A percentile compares a stretch with the other conserved stretches of the same genome.
Conservation (phyloP, 2,888 invertebrate genomes). For the Leptura quadrifasciata region DNA sequence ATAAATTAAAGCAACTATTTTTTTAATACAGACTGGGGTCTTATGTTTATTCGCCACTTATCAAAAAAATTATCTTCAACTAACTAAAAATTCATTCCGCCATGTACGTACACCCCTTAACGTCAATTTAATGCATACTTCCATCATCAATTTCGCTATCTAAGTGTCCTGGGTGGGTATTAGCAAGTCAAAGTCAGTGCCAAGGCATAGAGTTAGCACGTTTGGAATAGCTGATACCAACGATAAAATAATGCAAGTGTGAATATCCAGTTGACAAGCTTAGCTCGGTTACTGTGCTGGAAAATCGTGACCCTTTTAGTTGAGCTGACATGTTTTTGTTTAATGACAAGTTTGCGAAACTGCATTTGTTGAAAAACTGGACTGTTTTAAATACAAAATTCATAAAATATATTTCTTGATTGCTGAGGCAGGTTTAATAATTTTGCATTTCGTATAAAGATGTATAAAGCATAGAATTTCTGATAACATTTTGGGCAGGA, state of each 20-base stretch:
- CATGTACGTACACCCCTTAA: conserved; percentile 8
- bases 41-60: neutral
- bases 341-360: too few relatives aligned
- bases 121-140: conserved; percentile 1
- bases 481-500: too few relatives aligned
- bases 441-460: too few relatives aligned
- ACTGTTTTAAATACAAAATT: too few relatives aligned
- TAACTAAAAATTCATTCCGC: neutral
- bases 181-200: conserved; percentile 54
- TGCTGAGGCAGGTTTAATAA: too few relatives aligned
- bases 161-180: conserved; percentile 44
- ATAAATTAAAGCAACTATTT: too few relatives aligned
- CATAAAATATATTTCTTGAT: too few relatives aligned
- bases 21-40: too few relatives aligned
- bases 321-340: neutral
- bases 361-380: too few relatives aligned
- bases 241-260: conserved; percentile 55
- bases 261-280: conserved; percentile 30
- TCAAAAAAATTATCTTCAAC: neutral
- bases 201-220: conserved; percentile 47
- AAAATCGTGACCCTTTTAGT: conserved; percentile 22
- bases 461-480: too few relatives aligned
- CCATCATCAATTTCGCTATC: conserved; percentile 28
- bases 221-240: conserved; percentile 52
- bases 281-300: conserved; percentile 39